Evolutionary conservation across 2,888 invertebrate genomes (phyloP).

Genomic region (Agrypnus murinus): DNA sequence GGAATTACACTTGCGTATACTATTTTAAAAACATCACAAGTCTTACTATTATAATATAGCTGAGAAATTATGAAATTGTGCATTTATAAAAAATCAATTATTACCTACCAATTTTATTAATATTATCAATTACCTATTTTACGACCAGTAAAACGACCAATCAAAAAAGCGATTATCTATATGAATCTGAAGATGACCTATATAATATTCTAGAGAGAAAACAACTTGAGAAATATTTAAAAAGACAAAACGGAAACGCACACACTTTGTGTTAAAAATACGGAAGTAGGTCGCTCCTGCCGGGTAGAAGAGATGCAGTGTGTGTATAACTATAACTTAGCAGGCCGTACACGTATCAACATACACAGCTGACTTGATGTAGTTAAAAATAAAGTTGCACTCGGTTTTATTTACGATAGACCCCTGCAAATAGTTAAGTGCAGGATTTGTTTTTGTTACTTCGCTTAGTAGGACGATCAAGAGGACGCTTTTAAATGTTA

Average conservation of each 20-base stretch:
- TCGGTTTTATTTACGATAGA: slow-evolving; percentile 52
- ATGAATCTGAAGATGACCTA: slow-evolving; percentile 7
- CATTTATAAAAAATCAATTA: too few relatives aligned
- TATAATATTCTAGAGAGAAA: too few relatives aligned
- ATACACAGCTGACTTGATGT: slow-evolving; percentile 59
- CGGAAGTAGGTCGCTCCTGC: slow-evolving; percentile 65
- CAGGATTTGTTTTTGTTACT: slow-evolving; percentile 50
- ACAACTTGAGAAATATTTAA: slow-evolving; percentile 33
- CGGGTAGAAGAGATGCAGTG: slow-evolving; percentile 55
- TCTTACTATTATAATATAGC: too few relatives aligned
- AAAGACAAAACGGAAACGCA: slow-evolving; percentile 60
- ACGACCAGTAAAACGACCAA: too few relatives aligned
- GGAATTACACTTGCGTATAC: too few relatives aligned
- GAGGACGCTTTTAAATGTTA: slow-evolving; percentile 53
- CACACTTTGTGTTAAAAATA: slow-evolving; percentile 63
- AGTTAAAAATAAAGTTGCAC: slow-evolving; percentile 56
- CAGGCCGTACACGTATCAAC: slow-evolving; percentile 53
- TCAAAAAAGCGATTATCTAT: too few relatives aligned
- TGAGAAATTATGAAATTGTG: too few relatives aligned
- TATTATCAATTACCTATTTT: too few relatives aligned
- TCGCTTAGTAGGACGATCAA: slow-evolving; percentile 35
- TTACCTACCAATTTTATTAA: too few relatives aligned
- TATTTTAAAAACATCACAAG: too few relatives aligned
- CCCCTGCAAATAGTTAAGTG: slow-evolving; percentile 55
- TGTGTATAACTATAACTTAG: slow-evolving; percentile 53